These are phyloP conservation scores for Venustoraphidia nigricollis DNA, from an alignment of 2,888 invertebrate genomes.

Conservation along the genomic window DNA sequence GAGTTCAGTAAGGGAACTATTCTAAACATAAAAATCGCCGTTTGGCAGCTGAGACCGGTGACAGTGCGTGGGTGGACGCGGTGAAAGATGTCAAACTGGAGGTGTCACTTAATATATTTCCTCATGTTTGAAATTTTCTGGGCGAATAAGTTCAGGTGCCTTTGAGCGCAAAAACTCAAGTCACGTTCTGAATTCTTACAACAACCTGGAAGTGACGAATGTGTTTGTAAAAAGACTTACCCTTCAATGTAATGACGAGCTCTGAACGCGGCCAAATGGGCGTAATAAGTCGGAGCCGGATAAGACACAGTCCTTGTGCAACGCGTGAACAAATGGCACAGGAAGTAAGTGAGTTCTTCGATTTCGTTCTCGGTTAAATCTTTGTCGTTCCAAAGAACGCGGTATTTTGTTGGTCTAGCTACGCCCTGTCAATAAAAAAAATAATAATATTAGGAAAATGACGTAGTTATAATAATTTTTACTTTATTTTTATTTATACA, in stretches of 20 bases:
- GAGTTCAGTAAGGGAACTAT: too few relatives aligned
- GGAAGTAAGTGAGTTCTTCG: slow-evolving; percentile 62
- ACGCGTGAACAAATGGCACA: slow-evolving; percentile 75
- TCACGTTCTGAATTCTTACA: too few relatives aligned
- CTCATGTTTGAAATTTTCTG: too few relatives aligned
- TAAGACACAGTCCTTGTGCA: slow-evolving; percentile 74
- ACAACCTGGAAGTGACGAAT: too few relatives aligned
- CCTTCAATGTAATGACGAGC: slow-evolving; percentile 33
- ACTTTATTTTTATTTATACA: background rate
- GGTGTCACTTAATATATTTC: too few relatives aligned
- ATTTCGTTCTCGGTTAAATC: slow-evolving; percentile 54
- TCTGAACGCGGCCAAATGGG: slow-evolving; percentile 70
- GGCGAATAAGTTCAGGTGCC: too few relatives aligned
- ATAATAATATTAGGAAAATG: background rate
- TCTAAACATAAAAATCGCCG: too few relatives aligned
- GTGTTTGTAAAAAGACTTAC: too few relatives aligned
- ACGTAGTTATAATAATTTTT: background rate
- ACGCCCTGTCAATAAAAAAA: slow-evolving; percentile 43
- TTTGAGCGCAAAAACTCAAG: too few relatives aligned
- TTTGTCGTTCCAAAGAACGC: slow-evolving; percentile 67
- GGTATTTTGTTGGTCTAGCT: slow-evolving; percentile 74
- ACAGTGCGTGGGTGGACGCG: too few relatives aligned
- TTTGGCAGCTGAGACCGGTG: too few relatives aligned
- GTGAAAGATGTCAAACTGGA: too few relatives aligned
- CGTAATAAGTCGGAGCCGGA: slow-evolving; percentile 78